These are phyloP conservation scores for Chelonus formosanus DNA, from an alignment of 2,888 invertebrate species.

Conservation along the genomic window DNA sequence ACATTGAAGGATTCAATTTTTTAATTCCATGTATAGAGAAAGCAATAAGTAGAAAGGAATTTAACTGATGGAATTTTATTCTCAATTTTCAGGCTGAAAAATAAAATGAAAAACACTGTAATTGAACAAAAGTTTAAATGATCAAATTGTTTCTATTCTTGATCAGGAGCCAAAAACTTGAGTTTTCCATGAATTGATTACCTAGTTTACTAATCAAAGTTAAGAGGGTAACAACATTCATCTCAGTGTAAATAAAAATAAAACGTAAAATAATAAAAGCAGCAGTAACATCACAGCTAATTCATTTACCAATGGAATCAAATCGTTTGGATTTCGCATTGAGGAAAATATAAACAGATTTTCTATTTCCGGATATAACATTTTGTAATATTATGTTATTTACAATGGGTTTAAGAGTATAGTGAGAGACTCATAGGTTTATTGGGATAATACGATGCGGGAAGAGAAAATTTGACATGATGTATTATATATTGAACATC, in stretches of 20 bases:
- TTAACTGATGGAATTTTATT: too few species aligned
- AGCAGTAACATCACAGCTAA: slow-evolving; percentile 29
- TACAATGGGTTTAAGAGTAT: background rate
- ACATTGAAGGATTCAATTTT: too few species aligned
- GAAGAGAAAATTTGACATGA: slow-evolving; percentile 2
- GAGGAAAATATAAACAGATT: background rate
- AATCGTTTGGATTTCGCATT: slow-evolving; percentile 29
- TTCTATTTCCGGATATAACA: background rate
- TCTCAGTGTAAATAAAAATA: slow-evolving; percentile 7
- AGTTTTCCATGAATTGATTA: slow-evolving; percentile 40
- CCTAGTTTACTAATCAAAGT: slow-evolving; percentile 42
- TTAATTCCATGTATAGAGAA: too few species aligned
- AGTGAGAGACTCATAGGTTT: background rate
- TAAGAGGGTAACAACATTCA: slow-evolving; percentile 28
- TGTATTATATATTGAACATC: slow-evolving; percentile 5
- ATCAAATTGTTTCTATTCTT: too few species aligned
- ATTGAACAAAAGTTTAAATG: too few species aligned
- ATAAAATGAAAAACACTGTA: too few species aligned
- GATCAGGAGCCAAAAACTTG: background rate
- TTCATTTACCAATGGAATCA: slow-evolving; percentile 38
- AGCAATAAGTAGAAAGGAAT: too few species aligned
- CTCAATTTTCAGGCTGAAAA: too few species aligned
- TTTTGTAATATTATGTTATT: background rate
- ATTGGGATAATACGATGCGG: background rate
- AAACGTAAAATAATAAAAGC: too few species aligned